phyloP scores from a whole-genome alignment of 2,888 invertebrate species.

The Eupithecia insigniata region DNA sequence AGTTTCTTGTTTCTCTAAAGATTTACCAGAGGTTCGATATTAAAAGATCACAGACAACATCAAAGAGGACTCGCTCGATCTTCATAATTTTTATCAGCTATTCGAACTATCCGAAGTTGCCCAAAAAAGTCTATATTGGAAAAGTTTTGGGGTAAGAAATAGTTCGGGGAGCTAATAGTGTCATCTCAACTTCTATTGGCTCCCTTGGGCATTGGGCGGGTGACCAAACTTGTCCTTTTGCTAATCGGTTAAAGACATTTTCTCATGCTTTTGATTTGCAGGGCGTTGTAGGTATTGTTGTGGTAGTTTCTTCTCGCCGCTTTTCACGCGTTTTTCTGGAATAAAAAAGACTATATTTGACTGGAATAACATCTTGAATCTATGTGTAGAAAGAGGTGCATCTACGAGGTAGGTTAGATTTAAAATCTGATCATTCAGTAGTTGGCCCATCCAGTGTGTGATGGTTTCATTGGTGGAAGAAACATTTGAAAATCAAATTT shows the following conservation, averaged over 20 bases:
- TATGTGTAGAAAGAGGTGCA: too few species aligned
- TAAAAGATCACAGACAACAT: slow-evolving; percentile 5
- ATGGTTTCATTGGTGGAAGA: too few species aligned
- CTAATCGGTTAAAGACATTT: slow-evolving; percentile 31
- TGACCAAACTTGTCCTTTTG: slow-evolving; percentile 30
- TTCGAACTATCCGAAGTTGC: slow-evolving; percentile 30
- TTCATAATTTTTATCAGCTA: slow-evolving; percentile 37
- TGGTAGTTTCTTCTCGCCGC: not conserved
- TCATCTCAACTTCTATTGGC: slow-evolving; percentile 31
- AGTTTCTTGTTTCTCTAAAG: not conserved
- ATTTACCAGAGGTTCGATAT: not conserved
- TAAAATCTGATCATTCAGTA: too few species aligned
- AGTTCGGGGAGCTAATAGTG: slow-evolving; percentile 46
- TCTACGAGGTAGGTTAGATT: too few species aligned
- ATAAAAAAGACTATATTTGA: too few species aligned
- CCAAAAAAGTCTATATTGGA: slow-evolving; percentile 62
- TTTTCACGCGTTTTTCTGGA: not conserved
- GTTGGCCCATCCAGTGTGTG: too few species aligned
- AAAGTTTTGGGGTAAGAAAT: slow-evolving; percentile 56
- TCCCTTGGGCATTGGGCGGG: slow-evolving; percentile 26
- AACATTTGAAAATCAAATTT: too few species aligned
- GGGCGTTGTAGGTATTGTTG: not conserved
- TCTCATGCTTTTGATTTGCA: not conserved
- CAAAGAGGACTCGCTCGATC: slow-evolving; percentile 24
- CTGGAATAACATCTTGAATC: too few species aligned